Conservation (phyloP, 2,888 invertebrate species). For the Corbicula japonica region DNA sequence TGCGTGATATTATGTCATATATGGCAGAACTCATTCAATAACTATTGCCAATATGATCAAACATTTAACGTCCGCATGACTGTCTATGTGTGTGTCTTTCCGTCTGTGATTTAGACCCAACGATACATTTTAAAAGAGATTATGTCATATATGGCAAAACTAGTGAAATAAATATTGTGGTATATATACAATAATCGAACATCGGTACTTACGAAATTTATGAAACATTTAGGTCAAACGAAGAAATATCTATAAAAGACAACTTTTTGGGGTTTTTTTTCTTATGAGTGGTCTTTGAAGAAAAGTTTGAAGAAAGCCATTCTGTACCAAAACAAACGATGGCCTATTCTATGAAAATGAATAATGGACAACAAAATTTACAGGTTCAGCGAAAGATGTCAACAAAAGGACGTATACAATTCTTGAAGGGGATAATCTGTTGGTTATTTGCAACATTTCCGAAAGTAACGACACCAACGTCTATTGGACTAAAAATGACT, state of each 20-base stretch:
- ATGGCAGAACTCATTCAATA: too few relatives aligned
- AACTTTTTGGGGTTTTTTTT: too few relatives aligned
- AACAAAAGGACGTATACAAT: slow-evolving; percentile 13
- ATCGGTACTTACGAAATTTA: slow-evolving; percentile 15
- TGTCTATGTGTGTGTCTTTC: background rate
- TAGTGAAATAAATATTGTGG: background rate
- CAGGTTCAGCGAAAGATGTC: too few relatives aligned
- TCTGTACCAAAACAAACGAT: too few relatives aligned
- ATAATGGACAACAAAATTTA: too few relatives aligned
- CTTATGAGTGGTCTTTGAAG: too few relatives aligned
- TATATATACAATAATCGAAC: background rate
- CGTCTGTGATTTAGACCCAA: background rate
- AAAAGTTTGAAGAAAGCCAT: too few relatives aligned
- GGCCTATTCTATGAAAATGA: too few relatives aligned
- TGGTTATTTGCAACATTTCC: slow-evolving; percentile 37
- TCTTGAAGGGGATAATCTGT: slow-evolving; percentile 39
- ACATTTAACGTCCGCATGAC: background rate
- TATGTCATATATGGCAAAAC: background rate
- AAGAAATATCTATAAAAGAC: too few relatives aligned
- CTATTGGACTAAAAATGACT: slow-evolving; percentile 47
- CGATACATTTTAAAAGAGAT: background rate
- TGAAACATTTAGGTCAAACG: too few relatives aligned
- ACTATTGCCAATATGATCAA: background rate
- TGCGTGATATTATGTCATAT: too few relatives aligned
- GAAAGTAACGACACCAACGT: slow-evolving; percentile 15